Evolutionary conservation across 2,113 vertebrate genomes (phyloP).

Genomic region (Aegotheles bennettii): DNA sequence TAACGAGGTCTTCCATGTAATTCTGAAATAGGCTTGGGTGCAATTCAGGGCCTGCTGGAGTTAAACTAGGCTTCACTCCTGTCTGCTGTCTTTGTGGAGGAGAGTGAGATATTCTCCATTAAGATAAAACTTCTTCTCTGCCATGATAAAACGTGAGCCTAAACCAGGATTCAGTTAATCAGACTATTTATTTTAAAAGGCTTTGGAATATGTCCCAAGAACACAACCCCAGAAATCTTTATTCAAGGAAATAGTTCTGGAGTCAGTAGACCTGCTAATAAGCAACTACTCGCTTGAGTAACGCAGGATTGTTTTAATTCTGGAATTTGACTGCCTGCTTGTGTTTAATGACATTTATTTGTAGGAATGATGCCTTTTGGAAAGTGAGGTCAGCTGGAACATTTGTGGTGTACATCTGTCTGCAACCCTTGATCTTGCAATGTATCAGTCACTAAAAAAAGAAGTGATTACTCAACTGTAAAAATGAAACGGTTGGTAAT

Average conservation of each 20-base stretch:
- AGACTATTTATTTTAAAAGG: neutral
- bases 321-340: neutral
- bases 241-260: neutral
- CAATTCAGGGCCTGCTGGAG: neutral
- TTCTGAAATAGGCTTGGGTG: neutral
- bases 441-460: conserved; percentile 8
- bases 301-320: neutral
- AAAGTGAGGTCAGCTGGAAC: conserved; percentile 23
- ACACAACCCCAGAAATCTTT: neutral
- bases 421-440: conserved; percentile 6
- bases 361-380: neutral
- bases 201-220: neutral
- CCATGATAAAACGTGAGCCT: neutral
- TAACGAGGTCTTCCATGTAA: neutral
- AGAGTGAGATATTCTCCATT: neutral
- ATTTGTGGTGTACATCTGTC: neutral
- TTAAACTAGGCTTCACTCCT: neutral
- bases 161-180: neutral
- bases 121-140: neutral
- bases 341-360: neutral
- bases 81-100: neutral
- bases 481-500: neutral
- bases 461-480: neutral
- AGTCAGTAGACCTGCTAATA: neutral
- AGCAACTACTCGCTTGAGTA: neutral